Evolutionary conservation across 2,113 vertebrate genomes (phyloP).

Genomic region (Ascaphus truei): DNA sequence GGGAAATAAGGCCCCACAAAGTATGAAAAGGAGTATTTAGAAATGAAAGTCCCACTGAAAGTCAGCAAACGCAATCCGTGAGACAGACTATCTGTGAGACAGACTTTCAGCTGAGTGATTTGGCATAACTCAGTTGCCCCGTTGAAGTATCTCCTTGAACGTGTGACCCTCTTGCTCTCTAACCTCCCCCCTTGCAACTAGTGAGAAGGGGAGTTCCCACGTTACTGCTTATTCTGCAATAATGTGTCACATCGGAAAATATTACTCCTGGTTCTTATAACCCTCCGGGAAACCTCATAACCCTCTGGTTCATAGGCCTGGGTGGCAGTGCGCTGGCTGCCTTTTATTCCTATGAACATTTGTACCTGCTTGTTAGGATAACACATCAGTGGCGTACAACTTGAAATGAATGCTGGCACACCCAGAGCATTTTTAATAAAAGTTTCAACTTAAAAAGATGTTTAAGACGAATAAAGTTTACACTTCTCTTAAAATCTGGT

Average conservation of each 20-base stretch:
- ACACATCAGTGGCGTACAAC: neutral
- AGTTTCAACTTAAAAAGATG: slow-evolving; percentile 4
- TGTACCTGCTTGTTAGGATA: slow-evolving; percentile 6
- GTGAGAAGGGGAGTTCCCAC: neutral
- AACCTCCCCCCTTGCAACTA: neutral
- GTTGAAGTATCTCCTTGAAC: neutral
- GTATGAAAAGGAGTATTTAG: slow-evolving; percentile 42
- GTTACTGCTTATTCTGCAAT: slow-evolving; percentile 9
- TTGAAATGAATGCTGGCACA: neutral
- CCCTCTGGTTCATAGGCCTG: neutral
- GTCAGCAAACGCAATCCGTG: slow-evolving; percentile 11
- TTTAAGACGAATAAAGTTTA: slow-evolving; percentile 3
- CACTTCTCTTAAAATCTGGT: neutral
- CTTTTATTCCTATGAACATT: no score
- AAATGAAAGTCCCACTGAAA: slow-evolving; percentile 25
- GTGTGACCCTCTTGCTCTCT: neutral
- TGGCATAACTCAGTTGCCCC: no score
- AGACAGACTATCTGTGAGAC: slow-evolving; percentile 13
- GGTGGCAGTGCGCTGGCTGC: neutral
- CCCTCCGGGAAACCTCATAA: neutral
- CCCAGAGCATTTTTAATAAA: no score
- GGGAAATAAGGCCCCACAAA: slow-evolving; percentile 53
- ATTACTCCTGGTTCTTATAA: slow-evolving; percentile 9
- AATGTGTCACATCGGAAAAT: slow-evolving; percentile 15
- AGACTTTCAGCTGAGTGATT: neutral